Base-by-base conservation (phyloP, 1,140 invertebrate species). In the Panagrolaimus sp. region DNA sequence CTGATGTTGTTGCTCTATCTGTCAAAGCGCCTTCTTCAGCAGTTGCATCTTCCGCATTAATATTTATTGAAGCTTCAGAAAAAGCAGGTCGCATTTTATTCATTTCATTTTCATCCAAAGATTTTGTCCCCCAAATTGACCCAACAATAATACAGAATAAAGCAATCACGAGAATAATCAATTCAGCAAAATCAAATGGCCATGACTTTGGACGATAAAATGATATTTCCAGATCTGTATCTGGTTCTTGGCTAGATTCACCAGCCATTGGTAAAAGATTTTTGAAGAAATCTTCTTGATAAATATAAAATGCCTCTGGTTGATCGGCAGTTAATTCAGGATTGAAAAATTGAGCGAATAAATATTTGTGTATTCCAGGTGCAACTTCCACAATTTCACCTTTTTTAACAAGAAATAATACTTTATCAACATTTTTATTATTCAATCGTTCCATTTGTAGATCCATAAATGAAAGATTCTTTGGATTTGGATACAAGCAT, bases 321-420 rank as follows among this genome's bases (percentile, higher is more conserved):
- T 25, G 38, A 9, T 48, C 27, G 46, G 43, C 64, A 27, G 68
- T 74, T 20, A 81, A 65, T 69, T 81, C 74, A 13, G 78, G 75
- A 63, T 79, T 78, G 71, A 70, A 80, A 62, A 81, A 80, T 8
- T 77, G 73, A 5, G 78, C 71, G 45, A 76, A 79, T 78, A 81
- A 69, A 65, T 67, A 80, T 63, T 80, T 67, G 44, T 62, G 64
- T 44, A 11, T 71, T 14, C 53, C 71, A 51, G 69, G 72, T 25
- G 31, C 63, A 9, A 63, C 43, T 11, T 48, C 38, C 43, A 77
- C 72, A 11, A 20, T 0, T 46, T 63, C 53, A 14, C 78, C 78
- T 31, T 69, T 67, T 53, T 78, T 70, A n/a, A 80, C 44, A n/a
- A 80, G 20, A n/a, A 80, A 69, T n/a, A 80, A 65, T n/a, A 51